Evolutionary conservation across 2,797 vertebrate species (phyloP), one percentile per base, ranked within the genome.

Genomic region (Heteromormyrus szaboi): DNA sequence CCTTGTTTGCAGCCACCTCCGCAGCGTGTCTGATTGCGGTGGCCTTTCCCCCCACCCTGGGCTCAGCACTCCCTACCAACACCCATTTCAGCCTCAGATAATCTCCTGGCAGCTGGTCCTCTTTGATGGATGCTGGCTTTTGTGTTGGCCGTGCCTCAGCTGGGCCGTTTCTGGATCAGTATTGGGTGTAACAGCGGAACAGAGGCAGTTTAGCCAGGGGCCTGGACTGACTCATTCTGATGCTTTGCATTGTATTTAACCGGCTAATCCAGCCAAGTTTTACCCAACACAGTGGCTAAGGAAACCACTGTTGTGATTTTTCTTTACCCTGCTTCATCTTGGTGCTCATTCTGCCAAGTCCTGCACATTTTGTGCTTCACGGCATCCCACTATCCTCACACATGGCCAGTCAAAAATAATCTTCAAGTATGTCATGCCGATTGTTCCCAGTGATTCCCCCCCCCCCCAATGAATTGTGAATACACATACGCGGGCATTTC

Each of bases 241-340:
- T 91, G 89, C 90, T 93, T 91, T 91, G 89, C 88, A 91, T 89
- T 91, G 92, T 93, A 90, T 92, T 92, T 92, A 88, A 81, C 88
- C 85, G 79, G 17, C 89, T 93, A 91, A 92, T 90, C 72, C 88
- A 90, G 90, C 95, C 90, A 86, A 89, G 91, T 94, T 95, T 94
- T 93, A 91, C 68, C 86, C 86, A 87, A 90, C 87, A 91, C 37
- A 37, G 50, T 41, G 85, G 14, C 65, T 3, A 4, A 33, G 53
- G 19, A 56, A 85, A 4, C 41, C 76, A 48, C 9, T 44, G 72
- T 44, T 79, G 29, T 72, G 17, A 44, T 79, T 79, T 79, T 9
- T 14, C 41, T 79, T 79, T 79, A 41, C 7, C 72, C 41, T n/a
- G 41, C 7, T 46, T n/a, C 72, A 44, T 79, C 37, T 17, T 44